Base-by-base conservation (phyloP, 2,113 vertebrate genomes). In the Rhinogobius similis region DNA sequence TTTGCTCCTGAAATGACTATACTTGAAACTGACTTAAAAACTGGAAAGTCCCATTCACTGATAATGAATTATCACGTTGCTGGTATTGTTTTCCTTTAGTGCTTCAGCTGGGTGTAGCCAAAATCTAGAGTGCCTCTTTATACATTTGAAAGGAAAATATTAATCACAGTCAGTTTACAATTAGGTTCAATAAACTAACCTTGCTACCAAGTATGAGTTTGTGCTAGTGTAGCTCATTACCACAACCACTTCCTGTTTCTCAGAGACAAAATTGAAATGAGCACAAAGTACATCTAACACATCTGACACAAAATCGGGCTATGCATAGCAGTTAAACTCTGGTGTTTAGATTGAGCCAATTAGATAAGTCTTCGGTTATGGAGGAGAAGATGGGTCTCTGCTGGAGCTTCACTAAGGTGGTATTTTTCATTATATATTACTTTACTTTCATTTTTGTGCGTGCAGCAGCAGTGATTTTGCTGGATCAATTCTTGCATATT, bases 371-470 rank as follows among this genome's bases (percentile, higher is more conserved):
- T 64, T 24, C 68, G 77, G 89, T 83, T 53, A 93, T 92, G 91
- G 92, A 92, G 50, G 91, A 90, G 68, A 93, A 76, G 82, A 94
- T 93, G 93, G 93, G 93, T 26, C 69, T 58, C 62, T 94, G 93
- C 76, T 93, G 88, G 88, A 93, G 89, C 77, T 1, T 68, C 63
- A 91, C 73, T 32, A 92, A 92, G 91, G 92, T 93, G 0, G 18
- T 8, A 68, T 36, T 67, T 41, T 50, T 58, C n/a, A 29, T 67
- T 26, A 66, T n/a, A 3, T 66, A 61, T 1, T 50, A 41, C 36
- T 67, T n/a, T 23, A 53, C 67, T 4, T 20, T 36, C 52, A 26
- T 20, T 36, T 3, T 32, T n/a, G 16, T 9, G 3, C 18, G n/a
- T 63, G n/a, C 20, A 26, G 2, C 24, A 14, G 38, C 12, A 24